These are phyloP conservation scores for Mesoclemmys tuberculata DNA, from an alignment of 2,113 vertebrate genomes.

Conservation along the genomic window DNA sequence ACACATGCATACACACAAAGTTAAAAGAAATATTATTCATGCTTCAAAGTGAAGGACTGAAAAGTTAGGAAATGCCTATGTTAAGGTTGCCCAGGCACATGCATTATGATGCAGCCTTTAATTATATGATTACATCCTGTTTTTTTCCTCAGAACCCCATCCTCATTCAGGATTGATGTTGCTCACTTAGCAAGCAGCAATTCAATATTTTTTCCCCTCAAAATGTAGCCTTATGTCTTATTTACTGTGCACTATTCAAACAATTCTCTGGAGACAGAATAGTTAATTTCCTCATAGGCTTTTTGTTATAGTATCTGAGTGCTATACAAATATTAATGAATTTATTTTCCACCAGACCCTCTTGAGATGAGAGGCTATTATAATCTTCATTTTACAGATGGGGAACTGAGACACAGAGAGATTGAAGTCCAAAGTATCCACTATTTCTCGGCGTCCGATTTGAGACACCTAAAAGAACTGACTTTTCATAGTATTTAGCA, in stretches of 20 bases:
- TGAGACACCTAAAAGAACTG: background rate
- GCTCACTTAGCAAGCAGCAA: too few species aligned
- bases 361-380: background rate
- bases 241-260: background rate
- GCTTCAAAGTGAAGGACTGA: background rate
- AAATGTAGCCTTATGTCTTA: background rate
- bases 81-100: background rate
- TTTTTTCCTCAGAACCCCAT: background rate
- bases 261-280: background rate
- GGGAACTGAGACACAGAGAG: background rate
- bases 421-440: background rate
- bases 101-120: background rate
- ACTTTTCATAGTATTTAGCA: background rate
- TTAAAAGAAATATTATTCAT: background rate
- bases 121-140: background rate
- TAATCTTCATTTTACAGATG: background rate
- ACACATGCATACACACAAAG: background rate
- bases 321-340: background rate
- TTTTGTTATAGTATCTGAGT: background rate
- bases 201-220: background rate
- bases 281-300: background rate
- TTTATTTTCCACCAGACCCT: background rate
- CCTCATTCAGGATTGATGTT: background rate
- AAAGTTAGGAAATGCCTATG: background rate
- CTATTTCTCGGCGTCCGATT: background rate